Evolutionary conservation across 30 jellyfish, hydroid and myxozoan species (phyloP).

Genomic region (Aurelia sp.): DNA sequence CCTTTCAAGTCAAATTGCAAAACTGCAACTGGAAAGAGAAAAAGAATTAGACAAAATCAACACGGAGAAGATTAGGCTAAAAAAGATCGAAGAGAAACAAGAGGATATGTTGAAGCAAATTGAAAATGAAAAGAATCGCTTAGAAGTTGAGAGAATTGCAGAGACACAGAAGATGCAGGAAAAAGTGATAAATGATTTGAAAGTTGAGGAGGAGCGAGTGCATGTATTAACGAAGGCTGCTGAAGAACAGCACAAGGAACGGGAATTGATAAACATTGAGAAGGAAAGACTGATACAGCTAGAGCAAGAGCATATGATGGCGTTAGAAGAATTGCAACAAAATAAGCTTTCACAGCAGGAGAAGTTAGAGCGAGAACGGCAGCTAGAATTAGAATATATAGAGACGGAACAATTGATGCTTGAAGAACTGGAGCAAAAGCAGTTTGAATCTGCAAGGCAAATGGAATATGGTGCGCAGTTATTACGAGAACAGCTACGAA

Average conservation of each 20-base stretch:
- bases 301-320: slow-evolving; percentile 92
- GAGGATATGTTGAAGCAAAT: slow-evolving; percentile 71
- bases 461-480: slow-evolving; percentile 95
- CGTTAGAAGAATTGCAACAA: slow-evolving; percentile 84
- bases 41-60: slow-evolving; percentile 75
- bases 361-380: slow-evolving; percentile 93
- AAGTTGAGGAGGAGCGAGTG: slow-evolving; percentile 83
- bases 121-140: slow-evolving; percentile 75
- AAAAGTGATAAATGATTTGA: slow-evolving; percentile 53
- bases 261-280: slow-evolving; percentile 88
- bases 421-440: slow-evolving; percentile 98
- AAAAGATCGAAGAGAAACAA: slow-evolving; percentile 65
- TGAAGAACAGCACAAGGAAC: slow-evolving; percentile 94
- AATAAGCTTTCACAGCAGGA: slow-evolving; percentile 93
- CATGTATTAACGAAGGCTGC: slow-evolving; percentile 85
- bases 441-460: slow-evolving; percentile 98
- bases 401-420: slow-evolving; percentile 98
- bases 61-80: slow-evolving; percentile 60
- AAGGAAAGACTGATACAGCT: slow-evolving; percentile 85
- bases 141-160: slow-evolving; percentile 78
- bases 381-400: slow-evolving; percentile 91
- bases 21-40: slow-evolving; percentile 90
- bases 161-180: slow-evolving; percentile 86
- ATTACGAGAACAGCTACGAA: slow-evolving; percentile 81
- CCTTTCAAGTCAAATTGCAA: slow-evolving; percentile 81